Conservation (phyloP, 2,888 invertebrate genomes). For the Stenotaenia linearis region DNA sequence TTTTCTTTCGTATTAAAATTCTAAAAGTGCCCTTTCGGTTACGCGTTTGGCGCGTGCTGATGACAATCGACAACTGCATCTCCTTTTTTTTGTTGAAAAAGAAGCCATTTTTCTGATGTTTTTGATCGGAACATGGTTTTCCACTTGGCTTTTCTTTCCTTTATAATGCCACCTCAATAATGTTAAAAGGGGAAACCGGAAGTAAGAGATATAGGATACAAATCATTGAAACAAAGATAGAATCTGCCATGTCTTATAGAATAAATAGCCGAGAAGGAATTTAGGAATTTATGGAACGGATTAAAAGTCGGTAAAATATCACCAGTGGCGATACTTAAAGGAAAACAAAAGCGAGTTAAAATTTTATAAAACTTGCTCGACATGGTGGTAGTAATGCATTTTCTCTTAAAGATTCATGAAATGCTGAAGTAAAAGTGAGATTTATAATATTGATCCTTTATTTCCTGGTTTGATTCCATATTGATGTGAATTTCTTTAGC, state of each 20-base stretch:
- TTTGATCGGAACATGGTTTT: constrained; percentile 9
- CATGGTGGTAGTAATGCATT: no score
- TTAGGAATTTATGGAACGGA: no score
- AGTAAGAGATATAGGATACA: not conserved
- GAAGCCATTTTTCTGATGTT: not conserved
- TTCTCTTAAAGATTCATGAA: no score
- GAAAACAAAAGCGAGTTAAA: no score
- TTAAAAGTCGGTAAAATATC: no score
- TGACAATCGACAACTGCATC: constrained; percentile 1
- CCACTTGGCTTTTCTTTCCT: not conserved
- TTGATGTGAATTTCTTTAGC: not conserved
- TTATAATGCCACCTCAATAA: not conserved
- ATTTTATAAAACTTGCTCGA: no score
- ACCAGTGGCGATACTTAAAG: no score
- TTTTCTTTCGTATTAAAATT: not conserved
- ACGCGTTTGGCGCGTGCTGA: not conserved
- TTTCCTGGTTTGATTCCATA: no score
- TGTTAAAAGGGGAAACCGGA: not conserved
- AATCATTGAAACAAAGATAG: not conserved
- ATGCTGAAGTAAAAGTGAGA: no score
- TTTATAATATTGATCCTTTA: no score
- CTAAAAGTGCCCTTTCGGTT: not conserved
- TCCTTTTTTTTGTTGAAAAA: not conserved
- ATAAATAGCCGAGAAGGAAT: no score
- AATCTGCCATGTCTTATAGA: no score